Conservation (phyloP, 2,888 invertebrate genomes). For the Psylliodes chrysocephalus region DNA sequence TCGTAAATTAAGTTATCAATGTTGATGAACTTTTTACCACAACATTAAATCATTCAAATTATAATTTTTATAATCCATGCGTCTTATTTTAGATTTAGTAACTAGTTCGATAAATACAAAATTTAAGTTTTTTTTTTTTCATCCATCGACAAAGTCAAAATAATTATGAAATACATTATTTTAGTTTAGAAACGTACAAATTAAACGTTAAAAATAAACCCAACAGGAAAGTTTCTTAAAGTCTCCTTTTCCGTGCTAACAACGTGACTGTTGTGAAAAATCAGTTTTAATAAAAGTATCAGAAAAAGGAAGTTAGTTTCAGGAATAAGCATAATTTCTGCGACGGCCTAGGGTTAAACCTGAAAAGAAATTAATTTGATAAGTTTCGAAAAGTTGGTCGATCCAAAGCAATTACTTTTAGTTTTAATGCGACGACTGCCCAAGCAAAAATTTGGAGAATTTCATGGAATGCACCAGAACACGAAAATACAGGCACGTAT, state of each 20-base stretch:
- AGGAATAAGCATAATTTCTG: constrained; percentile 16
- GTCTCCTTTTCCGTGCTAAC: neutral
- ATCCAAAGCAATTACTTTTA: constrained; percentile 10
- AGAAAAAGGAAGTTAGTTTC: constrained; percentile 6
- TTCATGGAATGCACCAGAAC: too few species aligned
- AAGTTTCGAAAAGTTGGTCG: constrained; percentile 7
- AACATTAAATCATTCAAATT: too few species aligned
- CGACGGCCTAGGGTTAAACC: constrained; percentile 8
- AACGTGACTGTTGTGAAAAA: constrained; percentile 21
- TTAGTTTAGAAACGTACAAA: too few species aligned
- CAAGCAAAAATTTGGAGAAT: neutral
- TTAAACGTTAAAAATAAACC: neutral
- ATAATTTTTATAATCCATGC: too few species aligned
- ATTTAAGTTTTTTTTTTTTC: too few species aligned
- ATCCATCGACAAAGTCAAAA: too few species aligned
- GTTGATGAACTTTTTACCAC: too few species aligned
- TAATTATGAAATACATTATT: too few species aligned
- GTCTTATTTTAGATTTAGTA: too few species aligned
- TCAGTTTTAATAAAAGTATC: constrained; percentile 18
- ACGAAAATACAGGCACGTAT: too few species aligned
- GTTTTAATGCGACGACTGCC: constrained; percentile 6
- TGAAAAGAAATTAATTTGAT: constrained; percentile 20
- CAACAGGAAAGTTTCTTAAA: constrained; percentile 5
- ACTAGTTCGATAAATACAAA: too few species aligned
- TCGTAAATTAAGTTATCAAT: too few species aligned